Percentiles rank a stretch among this genome's conserved stretches.
phyloP scores from a whole-genome alignment of 2,888 invertebrate genomes.

The Anaspis maculata region DNA sequence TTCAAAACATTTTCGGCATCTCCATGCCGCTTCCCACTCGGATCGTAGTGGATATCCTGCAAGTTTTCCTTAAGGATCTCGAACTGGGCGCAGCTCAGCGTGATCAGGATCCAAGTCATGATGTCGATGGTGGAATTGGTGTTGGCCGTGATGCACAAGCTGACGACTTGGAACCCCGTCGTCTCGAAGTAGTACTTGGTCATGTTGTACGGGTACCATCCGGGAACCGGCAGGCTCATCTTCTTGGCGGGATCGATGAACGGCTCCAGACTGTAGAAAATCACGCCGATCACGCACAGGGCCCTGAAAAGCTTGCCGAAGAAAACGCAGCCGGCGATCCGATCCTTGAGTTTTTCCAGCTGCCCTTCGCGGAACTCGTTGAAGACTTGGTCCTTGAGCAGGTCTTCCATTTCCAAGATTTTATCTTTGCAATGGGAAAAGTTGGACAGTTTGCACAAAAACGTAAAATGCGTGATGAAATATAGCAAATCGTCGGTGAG shows the following conservation, averaged over 20 bases:
- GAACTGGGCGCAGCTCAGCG: conserved; percentile 19
- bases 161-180: background rate
- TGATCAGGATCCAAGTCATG: conserved; percentile 16
- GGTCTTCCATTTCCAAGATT: background rate
- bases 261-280: background rate
- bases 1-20: too few species aligned
- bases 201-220: background rate
- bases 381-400: background rate
- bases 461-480: background rate
- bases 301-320: too few species aligned
- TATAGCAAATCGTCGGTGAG: background rate
- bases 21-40: too few species aligned
- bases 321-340: too few species aligned
- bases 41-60: conserved; percentile 7
- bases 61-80: conserved; percentile 22
- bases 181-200: background rate
- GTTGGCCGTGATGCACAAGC: background rate
- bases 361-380: background rate
- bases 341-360: background rate
- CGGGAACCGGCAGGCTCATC: background rate
- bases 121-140: conserved; percentile 9
- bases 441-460: background rate
- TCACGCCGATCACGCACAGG: background rate
- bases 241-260: background rate
- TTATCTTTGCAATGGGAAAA: background rate